Conservation (phyloP, 2,113 vertebrate genomes). For the Nycticorax nycticorax region DNA sequence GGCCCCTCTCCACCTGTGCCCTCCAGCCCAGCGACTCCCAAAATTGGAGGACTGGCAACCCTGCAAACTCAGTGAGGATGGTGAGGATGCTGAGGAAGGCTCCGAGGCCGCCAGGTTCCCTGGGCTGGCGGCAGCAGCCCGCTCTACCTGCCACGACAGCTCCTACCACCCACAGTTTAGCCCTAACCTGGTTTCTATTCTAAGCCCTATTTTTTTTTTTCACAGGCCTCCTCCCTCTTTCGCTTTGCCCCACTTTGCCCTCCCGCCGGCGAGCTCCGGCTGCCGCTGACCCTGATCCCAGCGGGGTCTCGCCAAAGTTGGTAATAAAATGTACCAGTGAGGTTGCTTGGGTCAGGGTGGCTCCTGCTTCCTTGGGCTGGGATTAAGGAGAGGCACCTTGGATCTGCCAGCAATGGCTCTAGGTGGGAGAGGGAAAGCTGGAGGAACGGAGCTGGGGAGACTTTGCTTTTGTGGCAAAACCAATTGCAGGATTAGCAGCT, state of each 20-base stretch:
- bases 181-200: slow-evolving; percentile 43
- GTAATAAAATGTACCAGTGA: not conserved
- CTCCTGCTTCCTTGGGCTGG: not conserved
- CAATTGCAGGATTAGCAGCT: not conserved
- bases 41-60: not conserved
- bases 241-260: slow-evolving; percentile 11
- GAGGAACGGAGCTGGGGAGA: not conserved
- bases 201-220: not conserved
- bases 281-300: not conserved
- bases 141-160: not conserved
- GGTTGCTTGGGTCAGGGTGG: not conserved
- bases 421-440: not conserved
- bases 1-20: not conserved
- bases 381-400: slow-evolving; percentile 1
- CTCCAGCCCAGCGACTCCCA: not conserved
- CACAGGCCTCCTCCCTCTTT: slow-evolving; percentile 12
- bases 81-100: not conserved
- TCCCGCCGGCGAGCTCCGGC: accelerated
- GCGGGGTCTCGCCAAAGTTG: not conserved
- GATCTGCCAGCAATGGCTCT: not conserved
- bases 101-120: accelerated
- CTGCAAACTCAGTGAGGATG: not conserved
- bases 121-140: not conserved
- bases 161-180: slow-evolving; percentile 18
- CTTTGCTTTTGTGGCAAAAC: not conserved